Percentiles rank a stretch among this genome's conserved stretches.
phyloP scores from a whole-genome alignment of 2,113 vertebrate species.

The Hemichromis elongatus region DNA sequence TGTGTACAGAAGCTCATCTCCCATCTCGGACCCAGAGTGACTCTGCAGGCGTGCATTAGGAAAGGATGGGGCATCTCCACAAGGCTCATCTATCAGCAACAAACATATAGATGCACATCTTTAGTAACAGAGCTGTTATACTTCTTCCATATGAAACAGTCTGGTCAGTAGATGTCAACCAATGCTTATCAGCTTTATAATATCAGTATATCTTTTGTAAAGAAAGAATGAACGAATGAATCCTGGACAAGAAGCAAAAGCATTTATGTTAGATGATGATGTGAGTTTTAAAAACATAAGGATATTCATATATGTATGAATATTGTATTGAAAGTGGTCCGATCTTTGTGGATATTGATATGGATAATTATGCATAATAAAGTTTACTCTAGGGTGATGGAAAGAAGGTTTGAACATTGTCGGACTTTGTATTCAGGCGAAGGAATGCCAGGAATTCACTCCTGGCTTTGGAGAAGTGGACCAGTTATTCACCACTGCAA shows the following conservation, averaged over 20 bases:
- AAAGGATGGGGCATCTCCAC: slow-evolving; percentile 88
- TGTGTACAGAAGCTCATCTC: slow-evolving; percentile 86
- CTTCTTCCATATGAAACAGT: not conserved
- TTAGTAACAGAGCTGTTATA: not conserved
- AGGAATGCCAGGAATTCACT: not conserved
- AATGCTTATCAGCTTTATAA: not conserved
- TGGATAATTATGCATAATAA: not conserved
- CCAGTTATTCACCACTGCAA: no score
- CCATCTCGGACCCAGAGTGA: slow-evolving; percentile 84
- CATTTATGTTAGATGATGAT: not conserved
- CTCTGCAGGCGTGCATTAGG: slow-evolving; percentile 83
- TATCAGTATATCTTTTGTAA: not conserved
- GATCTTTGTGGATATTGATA: not conserved
- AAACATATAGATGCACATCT: not conserved
- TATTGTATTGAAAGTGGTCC: not conserved
- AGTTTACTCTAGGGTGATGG: not conserved
- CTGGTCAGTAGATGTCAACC: not conserved
- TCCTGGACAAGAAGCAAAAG: not conserved
- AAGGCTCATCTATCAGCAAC: slow-evolving; percentile 76
- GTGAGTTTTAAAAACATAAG: not conserved
- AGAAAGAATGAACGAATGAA: not conserved
- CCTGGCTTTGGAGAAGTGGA: no score
- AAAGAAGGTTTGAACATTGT: not conserved
- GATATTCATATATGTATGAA: not conserved
- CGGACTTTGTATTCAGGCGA: not conserved